Evolutionary conservation across 2,797 vertebrate genomes (phyloP).

Genomic region (Lepus townsendii): DNA sequence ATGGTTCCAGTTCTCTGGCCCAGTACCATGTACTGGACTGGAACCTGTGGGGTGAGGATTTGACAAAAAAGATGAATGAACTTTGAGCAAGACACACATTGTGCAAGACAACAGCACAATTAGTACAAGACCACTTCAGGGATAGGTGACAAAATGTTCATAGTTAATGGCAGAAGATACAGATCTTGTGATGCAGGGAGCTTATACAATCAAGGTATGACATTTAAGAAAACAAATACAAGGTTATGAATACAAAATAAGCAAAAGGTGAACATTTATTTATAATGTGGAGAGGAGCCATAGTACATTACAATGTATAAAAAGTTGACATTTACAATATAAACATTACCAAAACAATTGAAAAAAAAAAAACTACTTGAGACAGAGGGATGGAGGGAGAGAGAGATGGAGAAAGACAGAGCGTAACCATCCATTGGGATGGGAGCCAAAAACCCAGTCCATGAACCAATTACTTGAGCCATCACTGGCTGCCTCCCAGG

Average conservation of each 20-base stretch:
- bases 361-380: not conserved
- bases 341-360: not conserved
- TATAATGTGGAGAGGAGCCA: not conserved
- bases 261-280: not conserved
- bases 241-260: not conserved
- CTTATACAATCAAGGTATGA: not conserved
- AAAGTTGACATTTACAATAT: not conserved
- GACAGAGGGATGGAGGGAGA: too few species aligned
- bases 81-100: not conserved
- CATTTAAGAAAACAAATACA: not conserved
- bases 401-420: too few species aligned
- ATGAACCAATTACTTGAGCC: too few species aligned
- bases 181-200: not conserved
- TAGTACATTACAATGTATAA: not conserved
- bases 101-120: not conserved
- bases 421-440: too few species aligned
- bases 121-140: accelerated
- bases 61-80: not conserved
- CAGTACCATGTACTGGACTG: not conserved
- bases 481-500: too few species aligned
- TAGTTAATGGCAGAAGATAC: not conserved
- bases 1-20: not conserved
- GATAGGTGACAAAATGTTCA: not conserved
- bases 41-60: not conserved
- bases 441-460: too few species aligned